A percentile compares a stretch with the other conserved stretches of the same genome.
Conservation (phyloP, 2,888 invertebrate genomes). For the Gryllus longicercus region DNA sequence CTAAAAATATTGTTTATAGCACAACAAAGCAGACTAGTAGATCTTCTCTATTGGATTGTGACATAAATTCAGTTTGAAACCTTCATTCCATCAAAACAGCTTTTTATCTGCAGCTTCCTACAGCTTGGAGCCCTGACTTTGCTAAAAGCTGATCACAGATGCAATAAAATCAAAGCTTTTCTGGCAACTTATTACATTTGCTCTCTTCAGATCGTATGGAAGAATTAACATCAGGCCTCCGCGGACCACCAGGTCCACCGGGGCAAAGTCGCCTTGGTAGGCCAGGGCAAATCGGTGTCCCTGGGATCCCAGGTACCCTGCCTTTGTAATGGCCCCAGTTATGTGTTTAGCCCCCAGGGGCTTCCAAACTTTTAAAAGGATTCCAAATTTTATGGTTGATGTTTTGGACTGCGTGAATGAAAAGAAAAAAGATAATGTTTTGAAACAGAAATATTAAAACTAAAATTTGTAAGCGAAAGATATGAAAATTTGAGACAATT, state of each 20-base stretch:
- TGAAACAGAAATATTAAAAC: too few relatives aligned
- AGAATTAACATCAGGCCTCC: slow-evolving; percentile 56
- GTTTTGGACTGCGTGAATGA: too few relatives aligned
- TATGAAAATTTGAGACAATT: too few relatives aligned
- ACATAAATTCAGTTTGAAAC: too few relatives aligned
- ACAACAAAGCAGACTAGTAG: too few relatives aligned
- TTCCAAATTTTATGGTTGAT: too few relatives aligned
- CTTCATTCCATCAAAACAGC: neutral
- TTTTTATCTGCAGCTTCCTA: slow-evolving; percentile 10
- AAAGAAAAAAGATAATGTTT: too few relatives aligned
- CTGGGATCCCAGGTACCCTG: slow-evolving; percentile 56
- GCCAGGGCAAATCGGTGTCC: slow-evolving; percentile 54
- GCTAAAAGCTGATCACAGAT: neutral
- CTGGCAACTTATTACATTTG: slow-evolving; percentile 19
- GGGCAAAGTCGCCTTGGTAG: slow-evolving; percentile 53
- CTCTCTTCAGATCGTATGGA: slow-evolving; percentile 53
- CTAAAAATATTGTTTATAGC: too few relatives aligned
- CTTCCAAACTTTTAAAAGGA: too few relatives aligned
- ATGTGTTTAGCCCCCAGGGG: too few relatives aligned
- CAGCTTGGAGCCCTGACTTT: neutral
- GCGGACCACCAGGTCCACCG: slow-evolving; percentile 68
- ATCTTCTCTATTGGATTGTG: too few relatives aligned
- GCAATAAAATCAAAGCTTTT: neutral
- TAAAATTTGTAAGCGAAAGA: too few relatives aligned
- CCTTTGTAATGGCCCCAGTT: slow-evolving; percentile 11